phyloP scores from a whole-genome alignment of 2,113 vertebrate genomes.

The Hydrochoerus hydrochaeris region DNA sequence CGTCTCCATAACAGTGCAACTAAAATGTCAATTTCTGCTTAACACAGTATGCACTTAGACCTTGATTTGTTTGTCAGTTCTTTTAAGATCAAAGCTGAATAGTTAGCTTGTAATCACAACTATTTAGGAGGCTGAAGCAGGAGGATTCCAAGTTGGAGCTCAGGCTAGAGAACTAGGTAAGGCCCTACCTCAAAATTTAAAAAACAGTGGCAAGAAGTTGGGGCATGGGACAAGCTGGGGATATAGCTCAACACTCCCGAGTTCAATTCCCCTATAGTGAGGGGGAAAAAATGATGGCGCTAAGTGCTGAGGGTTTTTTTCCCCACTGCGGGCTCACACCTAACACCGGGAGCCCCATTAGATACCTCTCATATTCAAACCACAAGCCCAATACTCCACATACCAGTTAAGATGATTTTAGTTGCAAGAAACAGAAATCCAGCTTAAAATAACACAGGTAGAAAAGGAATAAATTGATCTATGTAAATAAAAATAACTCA shows the following conservation, averaged over 20 bases:
- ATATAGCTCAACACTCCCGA: background rate
- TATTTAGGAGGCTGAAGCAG: background rate
- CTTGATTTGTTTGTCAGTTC: background rate
- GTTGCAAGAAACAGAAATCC: background rate
- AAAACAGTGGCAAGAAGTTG: background rate
- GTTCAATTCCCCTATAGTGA: background rate
- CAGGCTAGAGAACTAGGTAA: background rate
- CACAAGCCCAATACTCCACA: background rate
- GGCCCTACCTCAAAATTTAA: background rate
- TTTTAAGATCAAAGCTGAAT: background rate
- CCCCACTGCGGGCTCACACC: background rate
- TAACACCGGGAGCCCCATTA: background rate
- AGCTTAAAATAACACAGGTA: background rate
- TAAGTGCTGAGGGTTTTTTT: background rate
- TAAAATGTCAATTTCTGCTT: background rate
- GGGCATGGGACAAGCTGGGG: background rate
- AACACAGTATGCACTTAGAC: background rate
- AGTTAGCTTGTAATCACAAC: background rate
- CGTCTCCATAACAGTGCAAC: background rate
- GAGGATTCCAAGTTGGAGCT: background rate
- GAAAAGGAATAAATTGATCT: background rate
- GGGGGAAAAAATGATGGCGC: background rate
- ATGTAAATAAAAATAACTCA: background rate
- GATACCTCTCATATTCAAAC: background rate
- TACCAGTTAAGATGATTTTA: background rate